Evolutionary conservation across 2,113 vertebrate species (phyloP).

Genomic region (Melanocharis versteri): DNA sequence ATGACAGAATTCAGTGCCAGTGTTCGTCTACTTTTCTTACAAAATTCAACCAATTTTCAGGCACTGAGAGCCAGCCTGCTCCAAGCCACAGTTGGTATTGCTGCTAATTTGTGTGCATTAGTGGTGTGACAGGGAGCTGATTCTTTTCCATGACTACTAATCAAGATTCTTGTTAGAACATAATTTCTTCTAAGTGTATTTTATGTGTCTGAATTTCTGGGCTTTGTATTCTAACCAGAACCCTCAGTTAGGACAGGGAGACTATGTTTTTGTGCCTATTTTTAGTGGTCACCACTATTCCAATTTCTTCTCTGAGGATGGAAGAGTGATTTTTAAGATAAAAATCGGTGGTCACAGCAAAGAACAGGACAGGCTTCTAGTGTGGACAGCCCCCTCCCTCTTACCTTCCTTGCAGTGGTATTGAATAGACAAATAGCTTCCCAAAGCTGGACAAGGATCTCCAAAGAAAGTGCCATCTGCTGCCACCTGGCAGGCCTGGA

Average conservation of each 20-base stretch:
- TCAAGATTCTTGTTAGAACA: background rate
- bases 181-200: background rate
- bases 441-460: slow-evolving; percentile 80
- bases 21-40: background rate
- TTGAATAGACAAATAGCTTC: slow-evolving; percentile 87
- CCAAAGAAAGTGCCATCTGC: slow-evolving; percentile 79
- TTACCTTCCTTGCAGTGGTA: slow-evolving; percentile 89
- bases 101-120: background rate
- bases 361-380: background rate
- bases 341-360: background rate
- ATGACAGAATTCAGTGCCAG: background rate
- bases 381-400: background rate
- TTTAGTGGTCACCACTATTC: background rate
- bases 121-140: background rate
- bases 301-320: background rate
- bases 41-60: background rate
- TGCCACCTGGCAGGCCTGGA: slow-evolving; percentile 85
- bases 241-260: background rate
- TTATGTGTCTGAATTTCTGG: background rate
- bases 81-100: background rate
- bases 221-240: background rate
- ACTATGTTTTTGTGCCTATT: background rate
- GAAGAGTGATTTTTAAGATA: background rate
- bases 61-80: background rate
- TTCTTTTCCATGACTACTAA: background rate